A percentile compares a stretch with the other conserved stretches of the same genome.
phyloP scores from a whole-genome alignment of 2,113 vertebrate species.

The Crocuta crocuta region DNA sequence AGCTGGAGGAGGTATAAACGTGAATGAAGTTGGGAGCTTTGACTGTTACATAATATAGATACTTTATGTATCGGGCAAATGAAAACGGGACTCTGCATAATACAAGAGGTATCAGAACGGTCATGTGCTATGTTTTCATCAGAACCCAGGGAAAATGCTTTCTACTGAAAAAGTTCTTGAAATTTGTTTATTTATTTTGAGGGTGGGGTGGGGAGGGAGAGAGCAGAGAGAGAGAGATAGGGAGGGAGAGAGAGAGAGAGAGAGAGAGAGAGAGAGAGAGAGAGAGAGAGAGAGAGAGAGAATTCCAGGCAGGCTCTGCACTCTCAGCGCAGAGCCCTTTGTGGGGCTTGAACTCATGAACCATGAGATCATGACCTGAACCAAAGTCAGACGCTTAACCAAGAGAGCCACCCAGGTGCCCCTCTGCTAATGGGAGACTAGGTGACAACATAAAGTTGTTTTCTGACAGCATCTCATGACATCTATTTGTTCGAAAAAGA shows the following conservation, averaged over 20 bases:
- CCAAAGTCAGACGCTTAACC: no score
- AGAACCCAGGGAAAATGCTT: background rate
- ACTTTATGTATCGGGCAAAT: background rate
- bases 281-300: no score
- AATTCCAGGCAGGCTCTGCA: no score
- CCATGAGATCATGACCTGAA: no score
- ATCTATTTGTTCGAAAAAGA: background rate
- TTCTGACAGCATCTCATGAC: background rate
- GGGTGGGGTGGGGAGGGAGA: no score
- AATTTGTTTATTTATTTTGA: no score
- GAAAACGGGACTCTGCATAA: background rate
- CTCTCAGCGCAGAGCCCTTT: no score
- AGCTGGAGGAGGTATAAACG: background rate
- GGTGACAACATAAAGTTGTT: background rate
- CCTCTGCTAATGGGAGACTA: background rate
- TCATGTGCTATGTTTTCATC: background rate
- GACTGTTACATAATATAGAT: background rate
- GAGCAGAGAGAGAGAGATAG: no score
- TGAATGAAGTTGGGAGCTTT: background rate
- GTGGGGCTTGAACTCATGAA: no score
- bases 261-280: no score
- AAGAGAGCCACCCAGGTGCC: no score
- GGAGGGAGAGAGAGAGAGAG: no score
- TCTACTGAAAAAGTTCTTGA: background rate
- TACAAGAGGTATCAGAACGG: background rate